Evolutionary conservation across 2,888 invertebrate species (phyloP).

Genomic region (Cryptops parisi): DNA sequence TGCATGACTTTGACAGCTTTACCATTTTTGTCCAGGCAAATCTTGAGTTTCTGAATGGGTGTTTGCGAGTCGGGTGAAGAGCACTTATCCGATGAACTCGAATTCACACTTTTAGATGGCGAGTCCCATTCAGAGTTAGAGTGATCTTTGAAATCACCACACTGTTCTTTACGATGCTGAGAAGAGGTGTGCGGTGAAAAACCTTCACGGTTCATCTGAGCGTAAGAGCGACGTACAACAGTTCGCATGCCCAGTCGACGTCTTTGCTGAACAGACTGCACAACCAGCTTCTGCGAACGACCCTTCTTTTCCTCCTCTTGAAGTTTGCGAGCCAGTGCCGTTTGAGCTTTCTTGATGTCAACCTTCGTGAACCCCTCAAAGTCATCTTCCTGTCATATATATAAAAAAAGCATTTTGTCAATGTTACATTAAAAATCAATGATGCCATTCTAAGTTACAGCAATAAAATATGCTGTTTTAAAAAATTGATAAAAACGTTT

Average conservation of each 20-base stretch:
- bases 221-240: slow-evolving; percentile 7
- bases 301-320: slow-evolving; percentile 2
- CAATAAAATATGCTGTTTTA: background rate
- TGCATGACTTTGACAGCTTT: slow-evolving; percentile 3
- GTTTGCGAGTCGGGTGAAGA: background rate
- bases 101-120: too few species aligned
- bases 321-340: background rate
- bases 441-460: too few species aligned
- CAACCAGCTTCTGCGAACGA: background rate
- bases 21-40: slow-evolving; percentile 2
- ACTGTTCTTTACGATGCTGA: background rate
- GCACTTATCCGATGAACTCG: background rate
- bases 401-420: too few species aligned
- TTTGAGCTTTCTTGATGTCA: slow-evolving; percentile 11
- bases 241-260: slow-evolving; percentile 4
- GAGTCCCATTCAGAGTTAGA: background rate
- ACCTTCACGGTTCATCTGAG: slow-evolving; percentile 11
- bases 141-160: background rate
- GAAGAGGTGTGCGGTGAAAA: background rate
- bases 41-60: slow-evolving; percentile 8
- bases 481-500: background rate
- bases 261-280: background rate
- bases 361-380: slow-evolving; percentile 12
- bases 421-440: too few species aligned
- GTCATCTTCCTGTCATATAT: slow-evolving; percentile 15